Conservation (phyloP, 2,113 vertebrate species). For the Chunga burmeisteri region DNA sequence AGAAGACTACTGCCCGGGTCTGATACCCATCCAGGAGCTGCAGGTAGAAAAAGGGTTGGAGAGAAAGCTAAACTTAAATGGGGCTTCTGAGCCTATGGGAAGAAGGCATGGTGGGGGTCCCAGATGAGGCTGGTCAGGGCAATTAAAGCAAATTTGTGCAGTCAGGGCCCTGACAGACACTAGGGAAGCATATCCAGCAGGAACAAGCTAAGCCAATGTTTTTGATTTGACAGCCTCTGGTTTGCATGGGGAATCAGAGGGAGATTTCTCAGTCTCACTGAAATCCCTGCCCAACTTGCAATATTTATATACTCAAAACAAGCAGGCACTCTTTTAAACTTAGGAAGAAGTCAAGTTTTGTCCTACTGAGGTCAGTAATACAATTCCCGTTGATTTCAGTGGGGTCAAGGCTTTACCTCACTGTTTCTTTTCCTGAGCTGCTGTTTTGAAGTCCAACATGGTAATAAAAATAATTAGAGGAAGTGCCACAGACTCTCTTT, state of each 20-base stretch:
- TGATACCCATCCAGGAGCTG: background rate
- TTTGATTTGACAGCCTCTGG: background rate
- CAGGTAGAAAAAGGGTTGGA: background rate
- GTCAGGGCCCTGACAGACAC: background rate
- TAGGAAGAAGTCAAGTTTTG: background rate
- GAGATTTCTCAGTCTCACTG: background rate
- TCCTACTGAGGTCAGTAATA: background rate
- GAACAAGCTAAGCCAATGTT: accelerated
- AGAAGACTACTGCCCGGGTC: background rate
- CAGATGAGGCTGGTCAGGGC: background rate
- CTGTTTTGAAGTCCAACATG: conserved; percentile 36
- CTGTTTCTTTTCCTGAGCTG: conserved; percentile 22
- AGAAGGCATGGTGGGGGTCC: background rate
- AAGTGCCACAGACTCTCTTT: conserved; percentile 38
- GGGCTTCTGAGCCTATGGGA: background rate
- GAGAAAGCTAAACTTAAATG: background rate
- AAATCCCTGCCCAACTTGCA: background rate
- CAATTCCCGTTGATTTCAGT: background rate
- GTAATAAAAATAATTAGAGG: conserved; percentile 60
- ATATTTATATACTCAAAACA: background rate
- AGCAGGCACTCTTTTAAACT: background rate
- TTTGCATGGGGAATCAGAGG: background rate
- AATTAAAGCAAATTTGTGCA: background rate
- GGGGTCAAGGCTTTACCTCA: background rate
- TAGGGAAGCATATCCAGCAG: background rate